A percentile compares a stretch with the other conserved stretches of the same genome.
Evolutionary conservation across 2,888 invertebrate species (phyloP).

Genomic region (Agrypnus murinus): DNA sequence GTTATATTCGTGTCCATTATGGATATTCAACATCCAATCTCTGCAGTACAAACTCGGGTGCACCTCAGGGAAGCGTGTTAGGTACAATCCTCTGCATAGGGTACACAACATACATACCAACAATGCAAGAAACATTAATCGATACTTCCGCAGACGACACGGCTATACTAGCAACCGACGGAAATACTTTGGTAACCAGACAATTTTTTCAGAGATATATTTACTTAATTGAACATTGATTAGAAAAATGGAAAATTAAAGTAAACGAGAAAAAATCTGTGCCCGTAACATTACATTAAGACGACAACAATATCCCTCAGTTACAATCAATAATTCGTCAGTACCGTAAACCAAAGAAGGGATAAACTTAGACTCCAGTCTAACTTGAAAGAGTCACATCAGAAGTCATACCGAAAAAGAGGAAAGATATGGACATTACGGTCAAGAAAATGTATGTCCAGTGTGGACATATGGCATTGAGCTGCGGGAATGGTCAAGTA

Average conservation of each 20-base stretch:
- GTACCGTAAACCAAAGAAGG: too few species aligned
- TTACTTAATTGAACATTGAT: neutral
- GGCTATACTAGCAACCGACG: constrained; percentile 2
- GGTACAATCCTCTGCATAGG: neutral
- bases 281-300: too few species aligned
- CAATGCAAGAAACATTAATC: neutral
- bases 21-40: too few species aligned
- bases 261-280: neutral
- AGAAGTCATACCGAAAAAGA: too few species aligned
- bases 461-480: too few species aligned
- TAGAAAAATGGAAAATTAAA: neutral
- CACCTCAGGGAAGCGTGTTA: neutral
- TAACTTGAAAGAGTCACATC: too few species aligned
- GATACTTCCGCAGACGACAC: neutral
- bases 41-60: neutral
- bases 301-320: neutral
- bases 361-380: too few species aligned
- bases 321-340: too few species aligned
- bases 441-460: too few species aligned
- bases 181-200: neutral
- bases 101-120: neutral
- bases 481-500: too few species aligned
- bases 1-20: too few species aligned
- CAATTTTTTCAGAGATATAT: neutral
- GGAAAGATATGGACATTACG: too few species aligned